Percentiles rank a stretch among this genome's conserved stretches.
phyloP scores from a whole-genome alignment of 2,113 vertebrate species.

The Asarcornis scutulata region DNA sequence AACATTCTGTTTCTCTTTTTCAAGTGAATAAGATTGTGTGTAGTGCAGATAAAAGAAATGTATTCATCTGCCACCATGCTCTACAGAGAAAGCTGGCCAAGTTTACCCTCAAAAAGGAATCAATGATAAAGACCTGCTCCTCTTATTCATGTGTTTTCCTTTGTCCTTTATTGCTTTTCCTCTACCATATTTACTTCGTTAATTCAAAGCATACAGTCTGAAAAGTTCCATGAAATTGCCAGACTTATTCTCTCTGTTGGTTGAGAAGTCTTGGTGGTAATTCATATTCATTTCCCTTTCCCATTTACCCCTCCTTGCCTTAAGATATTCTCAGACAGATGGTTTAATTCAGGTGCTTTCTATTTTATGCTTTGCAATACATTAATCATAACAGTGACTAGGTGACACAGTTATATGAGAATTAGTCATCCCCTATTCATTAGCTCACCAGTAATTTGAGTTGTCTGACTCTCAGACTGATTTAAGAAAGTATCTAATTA shows the following conservation, averaged over 20 bases:
- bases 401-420: neutral
- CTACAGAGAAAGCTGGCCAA: neutral
- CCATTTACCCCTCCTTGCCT: neutral
- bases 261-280: neutral
- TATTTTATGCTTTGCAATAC: slow-evolving; percentile 21
- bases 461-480: neutral
- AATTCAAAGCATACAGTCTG: neutral
- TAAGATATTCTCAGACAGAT: neutral
- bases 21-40: neutral
- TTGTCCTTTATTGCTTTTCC: neutral
- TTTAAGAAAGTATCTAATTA: slow-evolving; percentile 39
- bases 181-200: neutral
- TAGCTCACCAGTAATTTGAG: neutral
- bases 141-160: neutral
- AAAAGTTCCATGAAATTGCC: neutral
- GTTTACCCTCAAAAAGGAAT: neutral
- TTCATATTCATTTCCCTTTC: neutral
- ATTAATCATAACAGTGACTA: slow-evolving; percentile 21
- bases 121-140: neutral
- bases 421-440: neutral
- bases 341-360: slow-evolving; percentile 34
- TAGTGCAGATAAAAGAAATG: neutral
- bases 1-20: neutral
- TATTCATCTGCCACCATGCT: neutral
- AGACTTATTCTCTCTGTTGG: neutral